Evolutionary conservation across 2,888 invertebrate species (phyloP).

Genomic region (Chymomyza procnemis): DNA sequence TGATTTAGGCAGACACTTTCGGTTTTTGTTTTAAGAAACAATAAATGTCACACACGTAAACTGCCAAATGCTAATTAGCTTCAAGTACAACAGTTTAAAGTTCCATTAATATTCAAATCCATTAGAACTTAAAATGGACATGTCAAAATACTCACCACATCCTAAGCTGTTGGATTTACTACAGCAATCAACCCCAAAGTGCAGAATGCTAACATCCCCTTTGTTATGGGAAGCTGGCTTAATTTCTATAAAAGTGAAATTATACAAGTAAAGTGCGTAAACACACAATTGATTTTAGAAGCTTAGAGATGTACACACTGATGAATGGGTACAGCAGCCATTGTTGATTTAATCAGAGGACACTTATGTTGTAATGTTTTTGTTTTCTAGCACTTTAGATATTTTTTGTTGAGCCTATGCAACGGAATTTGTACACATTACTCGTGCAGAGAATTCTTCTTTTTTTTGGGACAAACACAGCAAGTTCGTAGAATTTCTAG

Average conservation of each 20-base stretch:
- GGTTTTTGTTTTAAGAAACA: too few species aligned
- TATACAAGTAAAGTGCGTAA: background rate
- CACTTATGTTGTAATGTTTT: background rate
- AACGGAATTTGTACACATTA: background rate
- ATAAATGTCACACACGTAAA: background rate
- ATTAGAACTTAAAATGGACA: background rate
- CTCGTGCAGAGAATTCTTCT: background rate
- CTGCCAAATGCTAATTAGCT: background rate
- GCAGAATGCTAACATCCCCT: background rate
- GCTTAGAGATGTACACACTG: background rate
- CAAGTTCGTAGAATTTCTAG: background rate
- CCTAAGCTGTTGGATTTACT: background rate
- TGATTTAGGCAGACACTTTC: too few species aligned
- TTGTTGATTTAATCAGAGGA: background rate
- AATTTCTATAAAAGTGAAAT: background rate
- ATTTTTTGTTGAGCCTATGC: background rate
- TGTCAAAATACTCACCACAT: background rate
- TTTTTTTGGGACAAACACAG: too few species aligned
- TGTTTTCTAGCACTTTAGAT: background rate
- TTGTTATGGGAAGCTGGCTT: background rate
- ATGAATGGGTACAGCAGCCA: background rate
- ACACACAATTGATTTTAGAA: background rate
- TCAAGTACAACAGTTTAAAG: background rate
- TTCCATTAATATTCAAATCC: background rate
- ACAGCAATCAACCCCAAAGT: background rate